Conservation (phyloP, 2,888 invertebrate species). For the Leptopilina syphax region DNA sequence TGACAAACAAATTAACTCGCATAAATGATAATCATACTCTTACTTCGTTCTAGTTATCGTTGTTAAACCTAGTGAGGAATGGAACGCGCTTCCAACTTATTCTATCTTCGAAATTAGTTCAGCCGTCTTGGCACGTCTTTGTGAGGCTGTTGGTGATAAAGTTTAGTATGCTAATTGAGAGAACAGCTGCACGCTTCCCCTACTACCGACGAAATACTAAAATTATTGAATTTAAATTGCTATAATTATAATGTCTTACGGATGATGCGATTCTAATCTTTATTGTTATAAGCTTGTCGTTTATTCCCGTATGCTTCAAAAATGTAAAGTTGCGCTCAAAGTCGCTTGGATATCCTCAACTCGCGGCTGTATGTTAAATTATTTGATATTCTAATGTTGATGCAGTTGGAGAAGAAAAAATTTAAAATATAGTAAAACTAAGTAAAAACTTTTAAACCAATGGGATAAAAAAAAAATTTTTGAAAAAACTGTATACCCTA, state of each 20-base stretch:
- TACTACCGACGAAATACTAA: conserved; percentile 71
- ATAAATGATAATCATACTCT: conserved; percentile 68
- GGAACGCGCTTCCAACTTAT: conserved; percentile 71
- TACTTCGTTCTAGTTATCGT: conserved; percentile 67
- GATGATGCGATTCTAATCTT: conserved; percentile 22
- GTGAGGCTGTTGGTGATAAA: conserved; percentile 77
- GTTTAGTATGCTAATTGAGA: conserved; percentile 77
- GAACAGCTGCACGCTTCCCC: conserved; percentile 74
- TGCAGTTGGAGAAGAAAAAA: no score
- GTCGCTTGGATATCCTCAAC: no score
- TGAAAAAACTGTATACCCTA: no score
- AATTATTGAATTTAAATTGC: conserved; percentile 77
- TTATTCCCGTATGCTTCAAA: not conserved
- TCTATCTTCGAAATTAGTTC: conserved; percentile 77
- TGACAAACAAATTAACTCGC: conserved; percentile 55
- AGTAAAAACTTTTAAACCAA: no score
- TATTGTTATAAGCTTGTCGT: not conserved
- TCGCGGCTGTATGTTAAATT: no score
- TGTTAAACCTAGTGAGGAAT: conserved; percentile 58
- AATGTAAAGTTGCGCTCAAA: not conserved
- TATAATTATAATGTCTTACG: conserved; percentile 74
- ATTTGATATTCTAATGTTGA: no score
- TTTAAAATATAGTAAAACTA: no score
- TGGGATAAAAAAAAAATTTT: no score
- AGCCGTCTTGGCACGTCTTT: conserved; percentile 77